A percentile compares a stretch with the other conserved stretches of the same genome.
Conservation (phyloP, 2,113 vertebrate species). For the Illadopsis cleaveri region DNA sequence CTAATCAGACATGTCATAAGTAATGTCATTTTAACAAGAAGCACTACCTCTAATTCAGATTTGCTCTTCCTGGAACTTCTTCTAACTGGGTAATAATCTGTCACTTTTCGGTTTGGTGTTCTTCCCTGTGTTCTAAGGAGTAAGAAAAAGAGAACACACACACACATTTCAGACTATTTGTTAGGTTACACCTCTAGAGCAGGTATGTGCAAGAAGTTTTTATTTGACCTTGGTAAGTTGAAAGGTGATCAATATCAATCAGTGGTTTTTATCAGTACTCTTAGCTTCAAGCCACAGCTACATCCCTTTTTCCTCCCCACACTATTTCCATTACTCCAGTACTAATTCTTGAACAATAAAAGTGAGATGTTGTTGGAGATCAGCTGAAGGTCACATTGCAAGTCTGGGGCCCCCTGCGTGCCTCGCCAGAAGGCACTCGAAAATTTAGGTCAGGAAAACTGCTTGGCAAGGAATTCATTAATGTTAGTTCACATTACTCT, state of each 20-base stretch:
- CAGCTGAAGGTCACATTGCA: background rate
- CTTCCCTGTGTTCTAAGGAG: constrained; percentile 79
- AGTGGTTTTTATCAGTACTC: background rate
- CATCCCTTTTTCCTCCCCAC: background rate
- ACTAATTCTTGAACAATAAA: background rate
- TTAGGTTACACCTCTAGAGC: background rate
- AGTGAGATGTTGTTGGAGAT: background rate
- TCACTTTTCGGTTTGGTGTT: constrained; percentile 88
- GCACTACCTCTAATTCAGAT: constrained; percentile 85
- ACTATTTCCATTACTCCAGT: background rate
- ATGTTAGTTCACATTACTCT: background rate
- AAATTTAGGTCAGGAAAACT: constrained; percentile 16
- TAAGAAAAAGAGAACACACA: background rate
- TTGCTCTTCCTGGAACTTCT: constrained; percentile 92
- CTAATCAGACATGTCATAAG: rapidly evolving
- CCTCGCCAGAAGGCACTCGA: background rate
- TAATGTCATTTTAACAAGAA: background rate
- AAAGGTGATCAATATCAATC: background rate
- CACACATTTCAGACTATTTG: background rate
- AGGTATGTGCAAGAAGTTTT: background rate
- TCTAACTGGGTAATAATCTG: constrained; percentile 92
- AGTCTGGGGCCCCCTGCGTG: background rate
- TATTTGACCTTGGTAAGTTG: background rate
- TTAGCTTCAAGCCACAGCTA: background rate
- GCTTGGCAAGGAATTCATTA: background rate